Conservation (phyloP, 2,113 vertebrate species). For the Columba livia region DNA sequence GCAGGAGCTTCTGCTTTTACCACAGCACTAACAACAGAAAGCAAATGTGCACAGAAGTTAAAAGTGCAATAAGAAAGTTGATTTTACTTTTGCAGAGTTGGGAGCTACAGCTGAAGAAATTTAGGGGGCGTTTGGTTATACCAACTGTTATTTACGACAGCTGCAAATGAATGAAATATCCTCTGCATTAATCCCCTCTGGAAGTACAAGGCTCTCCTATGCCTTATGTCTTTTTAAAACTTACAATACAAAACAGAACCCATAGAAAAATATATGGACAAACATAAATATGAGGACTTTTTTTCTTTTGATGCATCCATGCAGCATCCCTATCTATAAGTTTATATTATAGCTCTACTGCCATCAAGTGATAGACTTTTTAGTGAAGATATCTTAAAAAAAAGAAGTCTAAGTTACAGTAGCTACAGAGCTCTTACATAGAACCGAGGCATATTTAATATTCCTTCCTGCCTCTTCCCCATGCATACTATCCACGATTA, state of each 20-base stretch:
- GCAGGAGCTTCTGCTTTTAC: not conserved
- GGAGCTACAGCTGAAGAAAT: slow-evolving; percentile 57
- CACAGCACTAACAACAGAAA: not conserved
- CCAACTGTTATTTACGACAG: slow-evolving; percentile 63
- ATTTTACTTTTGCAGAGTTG: slow-evolving; percentile 53
- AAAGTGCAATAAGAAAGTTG: slow-evolving; percentile 64
- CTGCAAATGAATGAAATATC: slow-evolving; percentile 65
- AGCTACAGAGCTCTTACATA: not conserved
- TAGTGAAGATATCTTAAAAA: slow-evolving; percentile 49
- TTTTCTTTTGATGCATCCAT: slow-evolving; percentile 50
- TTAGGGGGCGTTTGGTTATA: slow-evolving; percentile 50
- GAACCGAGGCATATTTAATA: not conserved
- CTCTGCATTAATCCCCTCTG: slow-evolving; percentile 69
- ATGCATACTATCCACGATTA: not conserved
- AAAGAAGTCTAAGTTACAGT: not conserved
- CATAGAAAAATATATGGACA: slow-evolving; percentile 64
- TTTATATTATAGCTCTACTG: slow-evolving; percentile 78
- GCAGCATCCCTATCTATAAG: slow-evolving; percentile 65
- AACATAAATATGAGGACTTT: slow-evolving; percentile 68
- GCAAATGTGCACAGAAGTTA: slow-evolving; percentile 52
- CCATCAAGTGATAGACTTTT: slow-evolving; percentile 76
- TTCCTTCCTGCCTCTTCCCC: not conserved
- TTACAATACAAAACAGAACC: slow-evolving; percentile 70
- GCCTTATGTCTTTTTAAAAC: slow-evolving; percentile 73
- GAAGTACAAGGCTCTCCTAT: slow-evolving; percentile 70